Base-by-base conservation (phyloP, 2,888 invertebrate species). In the Trichopoda pennipes region DNA sequence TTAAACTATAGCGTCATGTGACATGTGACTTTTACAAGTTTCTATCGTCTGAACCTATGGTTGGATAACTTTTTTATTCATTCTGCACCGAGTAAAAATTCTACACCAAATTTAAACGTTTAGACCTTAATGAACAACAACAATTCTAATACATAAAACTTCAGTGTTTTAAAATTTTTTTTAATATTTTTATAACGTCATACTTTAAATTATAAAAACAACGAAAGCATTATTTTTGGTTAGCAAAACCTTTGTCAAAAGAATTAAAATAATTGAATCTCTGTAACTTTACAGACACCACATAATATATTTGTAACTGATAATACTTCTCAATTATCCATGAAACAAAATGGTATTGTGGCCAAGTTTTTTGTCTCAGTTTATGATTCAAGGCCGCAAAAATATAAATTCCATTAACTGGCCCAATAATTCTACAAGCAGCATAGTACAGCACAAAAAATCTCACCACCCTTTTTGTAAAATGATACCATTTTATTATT, bases 361-460 rank as follows among this genome's bases (percentile, higher is more conserved):
- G 23, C 28, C 51, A 60, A 60, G 28, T 32, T 72, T 21, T 35
- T 47, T 61, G 55, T 61, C 55, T 61, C 19, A 49, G 55, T 68
- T 74, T 69, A 74, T 68, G 55, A 80, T 61, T 74, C 79, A 74
- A 80, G 73, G 79, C 79, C 79, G 74, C 73, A 80, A 61, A 80
- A 61, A 69, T 68, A 79, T 74, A 73, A 73, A 68, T 80, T 61
- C 73, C 61, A 79, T 79, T 79, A 60, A 61, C 73, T 61, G 56
- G n/a, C 55, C 47, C 32, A 35, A 49, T 17, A 64, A 47, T 49
- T 58, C 16, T 3, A 32, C 16, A 75, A 60, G 51, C 58, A 68
- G 60, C 66, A 9, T 51, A 51, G 42, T 66, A 19, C 58, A 75
- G 16, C n/a, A 44, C 9, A 47, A 75, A 75, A 58, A n/a, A 51